A percentile compares a stretch with the other conserved stretches of the same genome.
Conservation (phyloP, 1,140 invertebrate genomes). For the Caenorhabditis briggsae region DNA sequence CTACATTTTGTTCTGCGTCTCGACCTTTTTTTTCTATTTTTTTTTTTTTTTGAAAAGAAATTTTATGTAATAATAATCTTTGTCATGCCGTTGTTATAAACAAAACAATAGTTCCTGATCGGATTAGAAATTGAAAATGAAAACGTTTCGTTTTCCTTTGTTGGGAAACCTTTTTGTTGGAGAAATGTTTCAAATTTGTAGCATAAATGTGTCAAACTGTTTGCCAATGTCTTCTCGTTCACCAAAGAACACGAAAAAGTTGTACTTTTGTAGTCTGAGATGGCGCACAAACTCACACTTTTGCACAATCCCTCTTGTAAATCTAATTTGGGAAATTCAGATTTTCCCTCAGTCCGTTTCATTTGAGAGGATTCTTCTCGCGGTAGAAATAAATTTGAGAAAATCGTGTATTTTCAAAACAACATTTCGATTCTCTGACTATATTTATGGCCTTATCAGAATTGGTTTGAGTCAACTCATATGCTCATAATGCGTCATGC, state of each 20-base stretch:
- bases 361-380: too few relatives aligned
- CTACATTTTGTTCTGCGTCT: constrained; percentile 28
- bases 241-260: constrained; percentile 15
- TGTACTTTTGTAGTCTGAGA: constrained; percentile 12
- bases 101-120: not conserved
- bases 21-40: too few relatives aligned
- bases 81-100: constrained; percentile 34
- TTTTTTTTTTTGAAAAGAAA: not conserved
- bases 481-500: constrained; percentile 30
- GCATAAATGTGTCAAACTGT: constrained; percentile 17
- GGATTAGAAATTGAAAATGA: not conserved
- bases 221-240: constrained; percentile 2
- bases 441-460: constrained; percentile 24
- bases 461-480: constrained; percentile 21
- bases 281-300: not conserved
- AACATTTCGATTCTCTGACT: not conserved
- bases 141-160: not conserved
- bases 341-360: not conserved
- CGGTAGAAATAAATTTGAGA: not conserved
- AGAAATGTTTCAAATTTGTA: not conserved
- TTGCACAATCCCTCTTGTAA: not conserved
- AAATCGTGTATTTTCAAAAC: not conserved
- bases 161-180: not conserved
- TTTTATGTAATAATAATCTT: constrained; percentile 47
- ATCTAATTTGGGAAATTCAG: too few relatives aligned